Evolutionary conservation across 2,113 vertebrate genomes (phyloP), one percentile per base, ranked within the genome.

Genomic region (Cyprinodon variegatus): DNA sequence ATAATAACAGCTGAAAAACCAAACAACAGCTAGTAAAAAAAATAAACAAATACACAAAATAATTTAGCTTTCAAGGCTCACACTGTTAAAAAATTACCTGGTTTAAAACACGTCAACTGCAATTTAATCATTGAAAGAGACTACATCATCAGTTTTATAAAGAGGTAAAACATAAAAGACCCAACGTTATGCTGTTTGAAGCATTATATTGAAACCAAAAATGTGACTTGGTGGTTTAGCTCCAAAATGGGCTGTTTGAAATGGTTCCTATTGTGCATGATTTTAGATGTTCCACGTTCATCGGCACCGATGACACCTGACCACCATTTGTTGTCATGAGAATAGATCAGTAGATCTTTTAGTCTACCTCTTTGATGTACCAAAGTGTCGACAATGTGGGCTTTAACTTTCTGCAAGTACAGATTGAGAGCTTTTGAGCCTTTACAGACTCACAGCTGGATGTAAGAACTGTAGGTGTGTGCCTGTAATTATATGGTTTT

Each of bases 351-450:
- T 48, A 29, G 40, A 60, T 78, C 61, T 76, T 83, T 77, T 70
- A 69, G 50, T 72, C 45, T 43, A 75, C 73, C 77, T 77, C 72
- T 81, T 11, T 85, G 79, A 89, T 88, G 83, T 77, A 83, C 83
- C 61, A 76, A 72, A 39, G 1, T 65, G 77, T 65, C 41, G 29
- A 61, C 71, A 20, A 29, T 29, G 29, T 63, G 39, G 64, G 68
- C 70, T 64, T 59, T 79, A 69, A 81, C 65, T 68, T 74, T 60
- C 38, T 77, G 60, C 4, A 4, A 9, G 22, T 59, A 80, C n/a
- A 39, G 61, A 29, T 70, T 79, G 57, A 62, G 75, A 59, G 43
- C 39, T 64, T 60, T 66, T 71, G 41, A 74, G 75, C 39, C n/a
- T 13, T 1, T 50, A 46, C 61, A 71, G 50, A 11, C 37, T 43